Evolutionary conservation across 2,888 invertebrate species (phyloP), one percentile per base, ranked within the genome.

Genomic region (Lasioglossum figueresi): DNA sequence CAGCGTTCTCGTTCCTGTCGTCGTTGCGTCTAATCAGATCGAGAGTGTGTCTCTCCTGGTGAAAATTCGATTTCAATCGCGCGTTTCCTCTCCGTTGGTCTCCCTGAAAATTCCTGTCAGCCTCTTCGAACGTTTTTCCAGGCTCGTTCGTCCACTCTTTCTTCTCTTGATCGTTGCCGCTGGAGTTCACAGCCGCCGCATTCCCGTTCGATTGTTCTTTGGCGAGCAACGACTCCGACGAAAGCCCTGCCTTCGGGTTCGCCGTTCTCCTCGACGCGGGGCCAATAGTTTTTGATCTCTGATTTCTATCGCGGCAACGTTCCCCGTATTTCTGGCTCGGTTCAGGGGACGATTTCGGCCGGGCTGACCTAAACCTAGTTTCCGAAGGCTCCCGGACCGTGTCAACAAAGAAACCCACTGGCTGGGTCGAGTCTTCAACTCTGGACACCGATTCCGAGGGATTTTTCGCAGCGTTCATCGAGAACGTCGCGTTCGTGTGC

Each of bases 251-350:
- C 48, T 56, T 80, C 12, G 80, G 68, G 40, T 19, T 56, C 43
- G 66, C 16, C 27, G 37, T 52, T 27, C 16, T 52, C 43, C 43
- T 81, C 70, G 74, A 1, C 27, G 14, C 34, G 23, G 63, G 27
- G 2, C 63, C 76, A 16, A 71, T n/a, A 5, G 77, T 74, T 27
- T 40, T 80, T 12, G 85, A 83, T 34, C 59, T 79, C 31, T 59
- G 83, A 16, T 31, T 63, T 12, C 68, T 45, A 3, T 63, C 82
- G 45, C 31, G 76, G 43, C 37, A 48, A 37, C 79, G 73, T 79
- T 48, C 80, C 52, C n/a, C 48, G 23, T 2, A 68, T 10, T 34
- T 76, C 52, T 40, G 70, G 23, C 56, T 37, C 23, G 23, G 73
- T 70, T 31, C 73, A 52, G 14, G 5, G 0, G 73, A 12, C n/a